Percentiles rank a stretch among this genome's conserved stretches.
Conservation (phyloP, 2,797 vertebrate genomes). For the Pogoniulus pusillus region DNA sequence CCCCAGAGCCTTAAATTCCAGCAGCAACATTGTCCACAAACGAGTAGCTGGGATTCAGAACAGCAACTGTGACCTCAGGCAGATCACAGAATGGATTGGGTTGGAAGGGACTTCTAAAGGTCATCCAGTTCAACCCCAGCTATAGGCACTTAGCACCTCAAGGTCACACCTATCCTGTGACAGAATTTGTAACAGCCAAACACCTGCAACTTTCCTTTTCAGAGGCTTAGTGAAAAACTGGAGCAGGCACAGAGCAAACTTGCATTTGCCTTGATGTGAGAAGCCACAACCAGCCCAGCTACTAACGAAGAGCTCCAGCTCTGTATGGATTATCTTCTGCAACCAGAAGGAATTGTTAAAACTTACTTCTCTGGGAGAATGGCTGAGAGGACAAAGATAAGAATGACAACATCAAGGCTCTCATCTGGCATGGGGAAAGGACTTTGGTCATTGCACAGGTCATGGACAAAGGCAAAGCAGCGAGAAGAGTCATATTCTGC, state of each 20-base stretch:
- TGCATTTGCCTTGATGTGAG: background rate
- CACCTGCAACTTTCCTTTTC: background rate
- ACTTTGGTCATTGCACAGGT: constrained; percentile 84
- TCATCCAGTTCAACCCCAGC: background rate
- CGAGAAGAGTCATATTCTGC: constrained; percentile 86
- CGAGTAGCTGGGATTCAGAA: no score
- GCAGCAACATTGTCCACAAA: no score
- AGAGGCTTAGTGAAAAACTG: background rate
- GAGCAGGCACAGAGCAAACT: background rate
- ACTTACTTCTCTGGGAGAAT: constrained; percentile 92
- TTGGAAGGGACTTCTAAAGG: no score
- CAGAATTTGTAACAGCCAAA: background rate
- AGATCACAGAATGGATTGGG: no score
- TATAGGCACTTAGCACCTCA: background rate
- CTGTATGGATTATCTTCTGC: background rate
- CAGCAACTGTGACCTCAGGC: no score
- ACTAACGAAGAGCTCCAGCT: background rate
- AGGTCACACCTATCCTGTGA: background rate
- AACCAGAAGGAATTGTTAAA: background rate
- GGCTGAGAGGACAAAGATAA: constrained; percentile 96
- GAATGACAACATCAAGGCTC: constrained; percentile 89
- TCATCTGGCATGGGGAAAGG: constrained; percentile 85
- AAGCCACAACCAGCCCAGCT: background rate
- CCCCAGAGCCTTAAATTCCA: no score
- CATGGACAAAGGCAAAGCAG: constrained; percentile 93